phyloP scores from a whole-genome alignment of 2,888 invertebrate genomes.

The Chaetogeoica ovagalla region DNA sequence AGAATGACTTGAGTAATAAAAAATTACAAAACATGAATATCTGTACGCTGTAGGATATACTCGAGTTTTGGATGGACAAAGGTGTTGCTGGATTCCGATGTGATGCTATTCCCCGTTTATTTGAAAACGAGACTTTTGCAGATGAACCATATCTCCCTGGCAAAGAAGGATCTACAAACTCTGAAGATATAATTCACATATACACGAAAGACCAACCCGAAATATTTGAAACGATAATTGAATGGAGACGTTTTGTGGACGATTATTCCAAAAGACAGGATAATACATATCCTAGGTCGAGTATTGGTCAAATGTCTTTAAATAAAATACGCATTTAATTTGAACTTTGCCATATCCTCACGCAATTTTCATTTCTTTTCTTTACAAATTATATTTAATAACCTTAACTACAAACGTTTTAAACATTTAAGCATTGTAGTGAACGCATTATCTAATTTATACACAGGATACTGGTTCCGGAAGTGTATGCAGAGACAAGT shows the following conservation, averaged over 20 bases:
- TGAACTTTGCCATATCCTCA: too few species aligned
- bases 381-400: too few species aligned
- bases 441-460: too few species aligned
- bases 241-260: conserved; percentile 15
- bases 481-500: conserved; percentile 11
- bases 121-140: not conserved
- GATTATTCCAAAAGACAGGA: not conserved
- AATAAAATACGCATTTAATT: too few species aligned
- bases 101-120: conserved; percentile 5
- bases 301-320: too few species aligned
- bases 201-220: conserved; percentile 44
- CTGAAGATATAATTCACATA: not conserved
- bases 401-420: too few species aligned
- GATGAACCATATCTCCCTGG: conserved; percentile 15
- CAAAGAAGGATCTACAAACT: not conserved
- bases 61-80: conserved; percentile 52
- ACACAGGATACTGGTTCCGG: conserved; percentile 38
- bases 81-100: conserved; percentile 46
- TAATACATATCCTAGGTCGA: not conserved
- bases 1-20: too few species aligned
- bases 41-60: not conserved
- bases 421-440: too few species aligned
- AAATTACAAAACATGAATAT: too few species aligned
- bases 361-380: too few species aligned
- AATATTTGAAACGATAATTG: conserved; percentile 17